phyloP scores from a whole-genome alignment of 2,113 vertebrate species.

The Phainopepla nitens region DNA sequence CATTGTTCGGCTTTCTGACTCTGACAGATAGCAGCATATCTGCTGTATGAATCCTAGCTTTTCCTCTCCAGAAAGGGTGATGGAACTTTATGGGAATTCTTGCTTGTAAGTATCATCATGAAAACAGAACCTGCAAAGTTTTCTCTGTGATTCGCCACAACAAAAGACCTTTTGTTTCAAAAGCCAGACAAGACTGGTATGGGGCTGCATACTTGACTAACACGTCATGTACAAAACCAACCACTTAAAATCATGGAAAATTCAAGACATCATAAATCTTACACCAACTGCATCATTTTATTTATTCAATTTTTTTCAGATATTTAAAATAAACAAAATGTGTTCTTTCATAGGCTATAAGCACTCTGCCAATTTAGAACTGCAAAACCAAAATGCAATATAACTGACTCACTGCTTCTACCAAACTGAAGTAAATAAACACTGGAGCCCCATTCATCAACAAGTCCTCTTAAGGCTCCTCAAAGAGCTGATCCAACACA shows the following conservation, averaged over 20 bases:
- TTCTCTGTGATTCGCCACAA: conserved; percentile 59
- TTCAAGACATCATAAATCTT: conserved; percentile 60
- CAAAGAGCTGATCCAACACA: not conserved
- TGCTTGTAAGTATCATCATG: conserved; percentile 32
- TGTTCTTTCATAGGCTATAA: not conserved
- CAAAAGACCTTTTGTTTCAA: conserved; percentile 55
- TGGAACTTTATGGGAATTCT: conserved; percentile 9
- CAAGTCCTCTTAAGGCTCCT: not conserved
- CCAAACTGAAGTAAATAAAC: conserved; percentile 52
- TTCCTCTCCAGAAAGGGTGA: not conserved
- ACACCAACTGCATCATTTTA: conserved; percentile 52
- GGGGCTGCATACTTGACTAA: conserved; percentile 48
- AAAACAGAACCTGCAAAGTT: conserved; percentile 40
- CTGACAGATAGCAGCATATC: not conserved
- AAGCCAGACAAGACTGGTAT: conserved; percentile 58
- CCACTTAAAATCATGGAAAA: conserved; percentile 57
- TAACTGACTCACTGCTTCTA: conserved; percentile 35
- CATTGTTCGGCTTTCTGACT: not conserved
- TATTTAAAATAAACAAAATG: conserved; percentile 58
- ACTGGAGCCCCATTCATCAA: conserved; percentile 4
- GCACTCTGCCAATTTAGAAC: conserved; percentile 16
- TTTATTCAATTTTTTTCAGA: conserved; percentile 27
- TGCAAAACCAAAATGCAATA: conserved; percentile 15
- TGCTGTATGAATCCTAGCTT: not conserved
- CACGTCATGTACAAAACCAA: conserved; percentile 40